A percentile compares a stretch with the other conserved stretches of the same genome.
Conservation (phyloP, 2,113 vertebrate genomes). For the Oreotrochilus melanogaster region DNA sequence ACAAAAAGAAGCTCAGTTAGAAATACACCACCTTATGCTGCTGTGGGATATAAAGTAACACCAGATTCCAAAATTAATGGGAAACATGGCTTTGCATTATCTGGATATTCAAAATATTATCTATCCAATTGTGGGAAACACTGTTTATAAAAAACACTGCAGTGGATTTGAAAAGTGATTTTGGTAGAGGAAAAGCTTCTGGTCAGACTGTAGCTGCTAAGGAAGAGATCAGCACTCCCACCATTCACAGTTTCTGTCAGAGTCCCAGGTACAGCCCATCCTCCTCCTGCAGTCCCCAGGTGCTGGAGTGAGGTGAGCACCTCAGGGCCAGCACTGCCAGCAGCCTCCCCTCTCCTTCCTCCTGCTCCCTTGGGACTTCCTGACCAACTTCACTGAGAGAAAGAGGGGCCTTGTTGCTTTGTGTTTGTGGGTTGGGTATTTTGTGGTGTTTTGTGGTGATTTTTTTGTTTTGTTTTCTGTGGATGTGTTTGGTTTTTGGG, state of each 20-base stretch:
- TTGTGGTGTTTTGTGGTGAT: neutral
- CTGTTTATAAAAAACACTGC: neutral
- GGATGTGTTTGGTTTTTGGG: no score
- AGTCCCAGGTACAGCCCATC: neutral
- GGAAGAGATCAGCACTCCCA: neutral
- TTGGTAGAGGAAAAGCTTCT: neutral
- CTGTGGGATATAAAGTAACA: neutral
- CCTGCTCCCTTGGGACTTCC: neutral
- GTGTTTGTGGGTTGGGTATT: no score
- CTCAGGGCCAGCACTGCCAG: neutral
- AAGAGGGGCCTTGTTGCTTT: neutral
- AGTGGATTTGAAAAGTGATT: neutral
- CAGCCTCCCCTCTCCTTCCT: neutral
- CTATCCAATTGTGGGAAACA: neutral
- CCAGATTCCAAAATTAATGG: neutral
- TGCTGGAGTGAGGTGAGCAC: neutral
- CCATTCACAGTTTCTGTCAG: neutral
- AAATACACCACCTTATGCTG: neutral
- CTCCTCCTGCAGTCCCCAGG: neutral
- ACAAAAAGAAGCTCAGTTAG: neutral
- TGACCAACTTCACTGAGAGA: neutral
- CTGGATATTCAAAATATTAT: neutral
- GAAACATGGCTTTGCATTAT: neutral
- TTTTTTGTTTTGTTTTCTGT: neutral
- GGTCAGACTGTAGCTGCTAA: neutral